Evolutionary conservation across 2,797 vertebrate species (phyloP).

Genomic region (Harpagifer antarcticus): DNA sequence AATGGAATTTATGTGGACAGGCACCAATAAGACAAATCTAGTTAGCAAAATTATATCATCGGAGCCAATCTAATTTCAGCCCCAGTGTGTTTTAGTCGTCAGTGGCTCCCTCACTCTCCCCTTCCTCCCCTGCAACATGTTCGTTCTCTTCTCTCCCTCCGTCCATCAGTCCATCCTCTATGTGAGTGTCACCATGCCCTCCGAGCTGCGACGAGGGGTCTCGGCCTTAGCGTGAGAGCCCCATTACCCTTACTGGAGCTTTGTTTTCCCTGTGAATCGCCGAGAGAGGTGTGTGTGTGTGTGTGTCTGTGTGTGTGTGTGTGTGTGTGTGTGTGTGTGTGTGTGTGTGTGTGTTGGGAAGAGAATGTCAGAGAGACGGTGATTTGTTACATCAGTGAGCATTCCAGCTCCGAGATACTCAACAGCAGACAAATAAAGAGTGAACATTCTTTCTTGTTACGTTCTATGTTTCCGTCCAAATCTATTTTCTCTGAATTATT

Average conservation of each 20-base stretch:
- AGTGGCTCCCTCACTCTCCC: constrained; percentile 42
- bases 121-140: too few species aligned
- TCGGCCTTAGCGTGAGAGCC: constrained; percentile 82
- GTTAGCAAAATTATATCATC: constrained; percentile 84
- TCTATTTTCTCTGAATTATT: constrained; percentile 23
- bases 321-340: constrained; percentile 37
- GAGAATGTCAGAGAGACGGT: constrained; percentile 74
- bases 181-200: constrained; percentile 82
- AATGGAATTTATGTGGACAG: constrained; percentile 86
- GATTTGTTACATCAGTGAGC: constrained; percentile 78
- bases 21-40: constrained; percentile 85
- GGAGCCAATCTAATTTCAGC: constrained; percentile 82
- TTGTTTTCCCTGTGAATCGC: constrained; percentile 80
- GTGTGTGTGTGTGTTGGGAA: constrained; percentile 44
- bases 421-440: constrained; percentile 30
- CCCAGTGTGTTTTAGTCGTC: constrained; percentile 78
- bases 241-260: constrained; percentile 80
- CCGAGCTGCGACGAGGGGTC: constrained; percentile 77
- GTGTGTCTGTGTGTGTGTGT: constrained; percentile 41
- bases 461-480: constrained; percentile 3
- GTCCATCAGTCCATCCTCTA: constrained; percentile 70
- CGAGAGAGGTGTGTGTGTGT: constrained; percentile 36
- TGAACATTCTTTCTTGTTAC: constrained; percentile 13
- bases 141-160: constrained; percentile 30
- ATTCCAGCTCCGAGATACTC: constrained; percentile 66